Evolutionary conservation across 2,113 vertebrate species (phyloP).

Genomic region (Callopanchax toddi): DNA sequence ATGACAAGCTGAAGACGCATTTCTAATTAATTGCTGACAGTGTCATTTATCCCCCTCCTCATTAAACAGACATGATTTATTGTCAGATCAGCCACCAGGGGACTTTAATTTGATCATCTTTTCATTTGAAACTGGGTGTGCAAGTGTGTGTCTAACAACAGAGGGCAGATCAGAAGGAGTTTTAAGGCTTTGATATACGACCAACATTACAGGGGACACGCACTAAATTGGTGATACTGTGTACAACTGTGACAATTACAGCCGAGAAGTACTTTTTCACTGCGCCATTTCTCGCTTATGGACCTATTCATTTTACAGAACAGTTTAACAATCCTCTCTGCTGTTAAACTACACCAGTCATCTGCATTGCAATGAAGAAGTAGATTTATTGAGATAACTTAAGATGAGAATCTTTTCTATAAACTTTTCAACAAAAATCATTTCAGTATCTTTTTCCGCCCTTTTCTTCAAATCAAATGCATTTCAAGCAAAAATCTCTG

Average conservation of each 20-base stretch:
- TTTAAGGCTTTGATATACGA: slow-evolving; percentile 64
- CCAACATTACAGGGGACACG: slow-evolving; percentile 50
- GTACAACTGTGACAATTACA: slow-evolving; percentile 67
- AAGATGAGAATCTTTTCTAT: neutral
- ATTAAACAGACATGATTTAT: slow-evolving; percentile 78
- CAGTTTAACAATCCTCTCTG: slow-evolving; percentile 41
- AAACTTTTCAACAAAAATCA: slow-evolving; percentile 3
- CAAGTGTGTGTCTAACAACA: slow-evolving; percentile 23
- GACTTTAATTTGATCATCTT: slow-evolving; percentile 56
- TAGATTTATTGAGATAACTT: neutral
- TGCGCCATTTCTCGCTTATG: slow-evolving; percentile 36
- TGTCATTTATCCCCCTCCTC: slow-evolving; percentile 73
- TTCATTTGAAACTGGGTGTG: slow-evolving; percentile 38
- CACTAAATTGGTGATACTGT: slow-evolving; percentile 62
- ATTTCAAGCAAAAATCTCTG: no score
- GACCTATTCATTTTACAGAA: slow-evolving; percentile 50
- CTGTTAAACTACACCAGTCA: slow-evolving; percentile 42
- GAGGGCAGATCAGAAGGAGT: slow-evolving; percentile 56
- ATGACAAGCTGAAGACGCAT: slow-evolving; percentile 62
- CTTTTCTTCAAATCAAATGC: neutral
- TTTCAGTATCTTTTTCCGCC: neutral
- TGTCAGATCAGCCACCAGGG: slow-evolving; percentile 63
- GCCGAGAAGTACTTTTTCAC: slow-evolving; percentile 56
- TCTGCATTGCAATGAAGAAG: neutral
- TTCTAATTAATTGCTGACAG: slow-evolving; percentile 74